Evolutionary conservation across 2,113 vertebrate species (phyloP).

Genomic region (Ctenomys sociabilis): DNA sequence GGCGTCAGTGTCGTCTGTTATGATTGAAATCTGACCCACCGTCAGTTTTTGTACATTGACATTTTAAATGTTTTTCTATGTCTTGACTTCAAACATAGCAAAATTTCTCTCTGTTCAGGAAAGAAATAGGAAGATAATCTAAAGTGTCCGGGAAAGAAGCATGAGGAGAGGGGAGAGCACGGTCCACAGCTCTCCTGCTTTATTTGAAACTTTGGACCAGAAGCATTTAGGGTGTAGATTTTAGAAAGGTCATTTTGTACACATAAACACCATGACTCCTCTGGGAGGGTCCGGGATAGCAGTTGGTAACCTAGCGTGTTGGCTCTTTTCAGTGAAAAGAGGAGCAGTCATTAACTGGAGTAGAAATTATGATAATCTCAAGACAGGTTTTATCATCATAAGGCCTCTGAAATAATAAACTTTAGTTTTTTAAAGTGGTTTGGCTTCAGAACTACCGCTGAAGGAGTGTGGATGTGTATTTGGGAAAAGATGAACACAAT

Average conservation of each 20-base stretch:
- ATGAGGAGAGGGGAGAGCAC: background rate
- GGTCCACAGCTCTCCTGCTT: background rate
- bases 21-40: constrained; percentile 26
- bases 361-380: background rate
- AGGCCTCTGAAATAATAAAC: constrained; percentile 28
- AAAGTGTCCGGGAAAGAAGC: background rate
- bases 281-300: background rate
- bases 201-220: constrained; percentile 11
- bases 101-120: background rate
- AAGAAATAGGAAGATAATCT: background rate
- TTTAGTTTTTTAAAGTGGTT: constrained; percentile 29
- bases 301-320: constrained; percentile 10
- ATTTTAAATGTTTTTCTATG: constrained; percentile 20
- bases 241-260: background rate
- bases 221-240: background rate
- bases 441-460: constrained; percentile 39
- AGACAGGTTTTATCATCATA: background rate
- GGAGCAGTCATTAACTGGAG: background rate
- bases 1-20: background rate
- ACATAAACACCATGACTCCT: background rate
- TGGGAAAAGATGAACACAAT: constrained; percentile 35
- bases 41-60: constrained; percentile 21
- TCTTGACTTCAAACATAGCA: background rate
- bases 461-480: background rate
- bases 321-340: constrained; percentile 15